Base-by-base conservation (phyloP, 2,888 invertebrate genomes). In the Nymphalis polychloros region DNA sequence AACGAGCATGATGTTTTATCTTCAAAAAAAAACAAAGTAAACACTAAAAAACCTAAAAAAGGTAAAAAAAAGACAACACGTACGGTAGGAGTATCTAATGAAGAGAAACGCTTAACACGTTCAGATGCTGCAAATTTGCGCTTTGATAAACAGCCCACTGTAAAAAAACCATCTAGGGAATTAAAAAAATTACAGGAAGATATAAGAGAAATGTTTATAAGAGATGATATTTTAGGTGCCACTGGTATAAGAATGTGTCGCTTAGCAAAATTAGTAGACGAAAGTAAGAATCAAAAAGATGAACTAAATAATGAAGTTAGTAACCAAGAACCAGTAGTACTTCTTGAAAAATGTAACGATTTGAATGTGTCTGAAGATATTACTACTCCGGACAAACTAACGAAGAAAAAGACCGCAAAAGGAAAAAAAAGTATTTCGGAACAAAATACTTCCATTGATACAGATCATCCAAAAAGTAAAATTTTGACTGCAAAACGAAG, bases 191-290 rank as follows among this genome's bases (percentile, higher is more conserved):
- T 96, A 2, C 95, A 95, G 74, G 94, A 95, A 72, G 95, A 96
- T 75, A 94, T 96, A 53, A 93, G 94, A 75, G 95, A 95, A 78
- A 95, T 95, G 94, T 95, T 95, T 77, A 94, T 95, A 64, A 92
- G 93, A 73, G 93, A 95, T 73, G 95, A 94, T 46, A 93, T 95
- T 61, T 76, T 90, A 64, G 88, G 94, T 63, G 93, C 94, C 17
- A 94, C 94, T 2, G 95, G 95, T 16, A 93, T 94, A 78, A 87
- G 96, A 73, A 94, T 94, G 91, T 95, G 95, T 79, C 93, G 94
- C 60, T 79, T 94, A 65, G 89, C 94, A 46, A 94, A 94, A 83
- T 86, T 94, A 69, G 85, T 84, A 16, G 87, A 88, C 72, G 89
- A 88, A 35, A 86, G 84, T 73, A 68, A 74, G 49, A 61, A 61